phyloP scores from a whole-genome alignment of 2,888 invertebrate genomes.

The Liopterus haemorrhoidalis region DNA sequence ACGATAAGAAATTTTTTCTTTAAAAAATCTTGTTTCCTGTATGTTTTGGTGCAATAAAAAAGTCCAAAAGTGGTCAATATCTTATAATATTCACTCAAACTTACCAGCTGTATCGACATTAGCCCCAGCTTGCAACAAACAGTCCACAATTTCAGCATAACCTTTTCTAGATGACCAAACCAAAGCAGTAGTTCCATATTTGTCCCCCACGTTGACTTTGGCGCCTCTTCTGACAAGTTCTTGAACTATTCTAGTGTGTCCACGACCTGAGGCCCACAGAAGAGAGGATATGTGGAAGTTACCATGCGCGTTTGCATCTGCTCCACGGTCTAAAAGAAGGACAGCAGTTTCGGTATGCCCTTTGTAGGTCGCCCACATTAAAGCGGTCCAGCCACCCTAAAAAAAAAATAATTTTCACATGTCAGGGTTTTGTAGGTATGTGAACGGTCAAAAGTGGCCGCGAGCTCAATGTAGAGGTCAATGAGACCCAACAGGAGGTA shows the following conservation, averaged over 20 bases:
- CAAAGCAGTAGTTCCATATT: constrained; percentile 92
- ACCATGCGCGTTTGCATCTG: constrained; percentile 92
- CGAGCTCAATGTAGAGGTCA: too few species aligned
- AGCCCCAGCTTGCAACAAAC: constrained; percentile 63
- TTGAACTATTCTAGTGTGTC: constrained; percentile 78
- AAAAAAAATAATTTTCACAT: constrained; percentile 33
- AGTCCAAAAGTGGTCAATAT: too few species aligned
- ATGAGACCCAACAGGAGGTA: too few species aligned
- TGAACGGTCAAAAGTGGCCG: too few species aligned
- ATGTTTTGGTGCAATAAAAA: too few species aligned
- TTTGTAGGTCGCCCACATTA: constrained; percentile 98
- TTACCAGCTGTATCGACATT: constrained; percentile 46
- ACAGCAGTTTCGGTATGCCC: constrained; percentile 57
- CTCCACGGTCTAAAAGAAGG: constrained; percentile 74
- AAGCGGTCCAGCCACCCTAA: constrained; percentile 93
- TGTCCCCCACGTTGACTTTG: constrained; percentile 92
- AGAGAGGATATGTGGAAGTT: constrained; percentile 90
- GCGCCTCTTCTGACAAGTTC: constrained; percentile 80
- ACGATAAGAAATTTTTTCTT: too few species aligned
- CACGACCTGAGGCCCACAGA: constrained; percentile 92
- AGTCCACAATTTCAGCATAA: constrained; percentile 73
- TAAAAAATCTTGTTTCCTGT: too few species aligned
- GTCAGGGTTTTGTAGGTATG: too few species aligned
- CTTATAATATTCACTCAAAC: too few species aligned
- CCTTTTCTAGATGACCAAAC: constrained; percentile 96